Base-by-base conservation (phyloP, 2,113 vertebrate species). In the Prunella fulvescens region DNA sequence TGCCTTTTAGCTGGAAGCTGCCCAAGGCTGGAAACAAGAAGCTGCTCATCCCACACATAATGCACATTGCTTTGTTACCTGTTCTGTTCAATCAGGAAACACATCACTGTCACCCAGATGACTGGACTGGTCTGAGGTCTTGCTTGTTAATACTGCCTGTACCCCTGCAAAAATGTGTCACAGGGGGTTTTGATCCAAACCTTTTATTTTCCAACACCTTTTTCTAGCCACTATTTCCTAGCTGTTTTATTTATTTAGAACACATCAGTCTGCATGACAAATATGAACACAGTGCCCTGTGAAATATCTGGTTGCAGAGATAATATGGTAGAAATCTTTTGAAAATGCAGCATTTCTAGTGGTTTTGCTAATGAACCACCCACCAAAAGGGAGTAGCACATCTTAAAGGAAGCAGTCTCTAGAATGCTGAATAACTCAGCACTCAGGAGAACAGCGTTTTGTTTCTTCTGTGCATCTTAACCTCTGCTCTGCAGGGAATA, bases 401-500 rank as follows among this genome's bases (percentile, higher is more conserved):
- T 51, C 48, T 94, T 71, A 90, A 84, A 88, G 77, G 60, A 76
- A 82, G 60, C n/a, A 54, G 73, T 28, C 85, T 92, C 53, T 17
- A 33, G 89, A 86, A 96, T 92, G 80, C 66, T 92, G 85, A 94
- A 90, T 86, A 97, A 93, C 87, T 71, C 72, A 33, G 78, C 74
- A 89, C 67, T 92, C 74, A 54, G 62, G 92, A 96, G 89, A 95
- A 61, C 12, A 3, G 57, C 58, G 6, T 81, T 94, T 92, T 96
- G 56, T 81, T 86, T 92, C 91, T 97, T 95, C 69, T 81, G 50
- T 91, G 91, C 81, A 95, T 81, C 83, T 84, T 81, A 92, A 96
- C 95, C 91, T 95, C 92, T 97, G 87, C 94, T 95, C 96, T 96
- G 70, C 45, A 65, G 92, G 92, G 93, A 97, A 95, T 90, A 87